Base-by-base conservation (phyloP, 2,888 invertebrate genomes). In the Silvanus unidentatus region DNA sequence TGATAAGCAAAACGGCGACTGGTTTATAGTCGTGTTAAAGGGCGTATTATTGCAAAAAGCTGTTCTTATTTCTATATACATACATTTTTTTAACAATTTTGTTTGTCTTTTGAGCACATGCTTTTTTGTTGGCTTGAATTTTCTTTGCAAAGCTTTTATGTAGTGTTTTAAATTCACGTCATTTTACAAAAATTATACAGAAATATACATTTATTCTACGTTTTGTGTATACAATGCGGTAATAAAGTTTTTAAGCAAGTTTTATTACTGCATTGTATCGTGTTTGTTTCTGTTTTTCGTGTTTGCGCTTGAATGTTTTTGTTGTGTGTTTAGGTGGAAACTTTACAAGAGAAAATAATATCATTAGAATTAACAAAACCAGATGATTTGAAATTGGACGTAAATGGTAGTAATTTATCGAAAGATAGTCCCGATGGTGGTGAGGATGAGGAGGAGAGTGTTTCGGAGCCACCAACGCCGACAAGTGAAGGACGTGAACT, bases 311-410 rank as follows among this genome's bases (percentile, higher is more conserved):
- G n/a, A n/a, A n/a, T n/a, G n/a, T n/a, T n/a, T n/a, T n/a, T n/a
- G n/a, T n/a, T n/a, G n/a, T n/a, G n/a, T n/a, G n/a, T 8, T 13
- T 71, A 88, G 91, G 90, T 91, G 71, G 91, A 92, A 79, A 91
- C 91, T 50, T 84, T 90, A 52, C 86, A 88, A 73, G 90, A 91
- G 74, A 91, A 90, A 75, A 91, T 92, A 60, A 88, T 92, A 73
- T 90, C 91, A 45, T 74, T 92, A 72, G 91, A 92, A 73, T 73
- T 92, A 67, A 86, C 85, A 50, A 81, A 69, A 55, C 62, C 68
- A 6, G 59, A 64, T 13, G 62, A 62, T 32, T 37, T 53, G 30
- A 49, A 58, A 43, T 44, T 57, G 16, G 58, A 63, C 28, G 43
- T 63, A 16, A 65, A 64, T 48, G 62, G 62, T 30, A 49, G 40